phyloP scores from a whole-genome alignment of 2,888 invertebrate genomes.

The Camponotus fellah region DNA sequence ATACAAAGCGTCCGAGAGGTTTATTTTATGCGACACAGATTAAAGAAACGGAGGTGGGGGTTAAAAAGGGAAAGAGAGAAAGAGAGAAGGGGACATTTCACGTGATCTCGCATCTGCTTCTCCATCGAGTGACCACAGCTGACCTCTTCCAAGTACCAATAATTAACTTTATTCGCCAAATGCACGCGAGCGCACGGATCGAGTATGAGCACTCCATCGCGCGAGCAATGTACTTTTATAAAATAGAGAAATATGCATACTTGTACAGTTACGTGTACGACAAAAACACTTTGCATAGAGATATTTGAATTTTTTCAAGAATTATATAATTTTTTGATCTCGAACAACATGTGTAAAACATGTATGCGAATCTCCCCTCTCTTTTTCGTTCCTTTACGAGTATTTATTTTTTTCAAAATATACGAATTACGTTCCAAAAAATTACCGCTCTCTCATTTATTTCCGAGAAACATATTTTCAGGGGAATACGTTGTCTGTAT shows the following conservation, averaged over 20 bases:
- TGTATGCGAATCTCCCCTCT: neutral
- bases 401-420: neutral
- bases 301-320: neutral
- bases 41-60: neutral
- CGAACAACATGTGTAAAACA: neutral
- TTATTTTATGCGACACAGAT: constrained; percentile 25
- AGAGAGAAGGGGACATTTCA: constrained; percentile 72
- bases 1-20: constrained; percentile 47
- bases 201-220: constrained; percentile 64
- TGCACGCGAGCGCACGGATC: constrained; percentile 68
- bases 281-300: constrained; percentile 56
- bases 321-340: neutral
- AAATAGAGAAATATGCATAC: constrained; percentile 67
- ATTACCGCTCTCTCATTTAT: constrained; percentile 1
- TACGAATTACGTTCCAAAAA: neutral
- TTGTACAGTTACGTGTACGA: constrained; percentile 65
- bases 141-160: constrained; percentile 84
- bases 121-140: constrained; percentile 78
- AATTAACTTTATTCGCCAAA: constrained; percentile 82
- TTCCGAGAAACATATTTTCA: constrained; percentile 38
- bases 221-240: constrained; percentile 66
- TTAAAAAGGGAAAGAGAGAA: constrained; percentile 32
- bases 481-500: constrained; percentile 57
- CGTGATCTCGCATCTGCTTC: constrained; percentile 83
- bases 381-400: neutral